Evolutionary conservation across 2,797 vertebrate species (phyloP), one percentile per base, ranked within the genome.

Genomic region (Rhincodon typus): DNA sequence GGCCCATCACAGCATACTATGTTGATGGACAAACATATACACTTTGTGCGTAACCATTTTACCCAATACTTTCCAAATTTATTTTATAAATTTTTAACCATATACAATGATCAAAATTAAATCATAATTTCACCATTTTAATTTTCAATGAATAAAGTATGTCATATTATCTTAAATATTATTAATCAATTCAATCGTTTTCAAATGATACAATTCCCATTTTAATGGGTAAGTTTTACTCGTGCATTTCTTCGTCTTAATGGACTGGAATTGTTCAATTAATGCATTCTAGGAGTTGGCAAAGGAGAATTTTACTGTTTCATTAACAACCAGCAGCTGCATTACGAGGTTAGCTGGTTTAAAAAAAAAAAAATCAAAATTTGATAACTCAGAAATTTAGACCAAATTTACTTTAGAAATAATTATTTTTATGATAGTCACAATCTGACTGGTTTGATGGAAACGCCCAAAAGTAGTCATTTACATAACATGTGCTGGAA

Each of bases 81-180:
- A 93, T 90, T 91, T 67, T 21, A 67, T 93, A 67, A 93, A 93
- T 69, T 23, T n/a, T 90, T 62, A 15, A 34, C 69, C n/a, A 93
- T 7, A 5, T 57, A 57, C 5, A 57, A 57, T 57, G 10, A 57
- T 57, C 10, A 57, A 57, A 57, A 57, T 57, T 57, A 57, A 57
- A 57, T 57, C 57, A 57, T 57, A 57, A 2, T 67, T 38, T 67
- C 19, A 13, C 4, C 90, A 69, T 93, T 67, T 38, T 93, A 67
- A 93, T 67, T 67, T 93, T 67, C 15, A 91, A n/a, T 62, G 3
- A 38, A 66, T 34, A 30, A 62, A 62, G 53, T 57, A 30, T 19
- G 23, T 69, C 38, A 38, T 23, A 69, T 19, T 19, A n/a, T 17
- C 5, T 93, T 42, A 8, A 25, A 19, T 67, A 93, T 42, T 93